Evolutionary conservation across 2,888 invertebrate genomes (phyloP).

Genomic region (Volucella inanis): DNA sequence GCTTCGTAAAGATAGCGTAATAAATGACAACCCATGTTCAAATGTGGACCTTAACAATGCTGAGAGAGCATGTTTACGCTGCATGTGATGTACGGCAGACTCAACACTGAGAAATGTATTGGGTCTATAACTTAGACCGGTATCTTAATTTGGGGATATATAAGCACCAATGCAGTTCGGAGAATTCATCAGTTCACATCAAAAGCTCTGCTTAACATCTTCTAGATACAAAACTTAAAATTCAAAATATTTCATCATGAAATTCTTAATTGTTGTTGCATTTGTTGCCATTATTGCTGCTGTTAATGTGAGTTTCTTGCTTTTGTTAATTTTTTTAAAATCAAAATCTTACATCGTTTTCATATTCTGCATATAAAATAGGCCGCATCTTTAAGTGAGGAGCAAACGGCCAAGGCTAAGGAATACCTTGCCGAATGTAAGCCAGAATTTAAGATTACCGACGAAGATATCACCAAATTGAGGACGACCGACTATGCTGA

Average conservation of each 20-base stretch:
- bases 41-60: too few species aligned
- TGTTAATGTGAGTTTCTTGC: constrained; percentile 76
- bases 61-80: too few species aligned
- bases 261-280: constrained; percentile 76
- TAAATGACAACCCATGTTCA: too few species aligned
- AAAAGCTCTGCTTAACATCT: constrained; percentile 46
- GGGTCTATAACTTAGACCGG: constrained; percentile 10
- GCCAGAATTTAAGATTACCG: constrained; percentile 62
- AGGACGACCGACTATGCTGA: constrained; percentile 77
- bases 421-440: constrained; percentile 76
- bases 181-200: constrained; percentile 57
- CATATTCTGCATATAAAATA: not conserved
- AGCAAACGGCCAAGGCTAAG: constrained; percentile 78
- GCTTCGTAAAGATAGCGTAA: too few species aligned
- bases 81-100: too few species aligned
- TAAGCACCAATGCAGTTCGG: constrained; percentile 20
- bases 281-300: constrained; percentile 75
- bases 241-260: constrained; percentile 76
- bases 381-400: constrained; percentile 75
- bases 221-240: constrained; percentile 8
- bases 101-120: too few species aligned
- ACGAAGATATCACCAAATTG: constrained; percentile 77
- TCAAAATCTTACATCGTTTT: not conserved
- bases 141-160: constrained; percentile 31
- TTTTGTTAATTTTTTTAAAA: not conserved